Evolutionary conservation across 2,113 vertebrate species (phyloP).

Genomic region (Clarias macrocephalus): DNA sequence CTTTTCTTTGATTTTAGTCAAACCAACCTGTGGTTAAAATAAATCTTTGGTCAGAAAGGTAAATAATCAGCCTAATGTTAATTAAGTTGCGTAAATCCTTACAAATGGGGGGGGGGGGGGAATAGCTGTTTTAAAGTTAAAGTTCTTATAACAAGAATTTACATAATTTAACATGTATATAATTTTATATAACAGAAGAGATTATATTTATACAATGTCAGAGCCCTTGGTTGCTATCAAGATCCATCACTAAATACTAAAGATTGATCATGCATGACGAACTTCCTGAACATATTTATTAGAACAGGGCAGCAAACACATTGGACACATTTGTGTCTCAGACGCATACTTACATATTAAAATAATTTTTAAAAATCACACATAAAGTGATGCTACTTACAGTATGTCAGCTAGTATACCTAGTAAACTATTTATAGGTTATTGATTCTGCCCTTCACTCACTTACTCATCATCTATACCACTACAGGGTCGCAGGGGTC

Average conservation of each 20-base stretch:
- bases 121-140: not conserved
- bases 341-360: not conserved
- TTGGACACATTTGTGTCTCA: conserved; percentile 6
- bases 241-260: conserved; percentile 7
- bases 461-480: no score
- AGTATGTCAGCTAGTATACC: not conserved
- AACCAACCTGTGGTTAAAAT: not conserved
- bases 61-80: not conserved
- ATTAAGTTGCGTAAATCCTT: not conserved
- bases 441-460: no score
- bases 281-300: conserved; percentile 31
- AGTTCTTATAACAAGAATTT: conserved; percentile 3
- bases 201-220: not conserved
- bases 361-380: conserved; percentile 7
- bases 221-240: not conserved
- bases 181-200: not conserved
- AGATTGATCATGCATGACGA: conserved; percentile 35
- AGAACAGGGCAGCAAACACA: conserved; percentile 31
- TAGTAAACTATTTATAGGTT: not conserved
- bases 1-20: not conserved
- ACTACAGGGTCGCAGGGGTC: no score
- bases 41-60: not conserved
- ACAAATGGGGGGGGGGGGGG: no score
- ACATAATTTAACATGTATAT: no score
- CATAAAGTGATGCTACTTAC: not conserved